Evolutionary conservation across 2,888 invertebrate species (phyloP).

Genomic region (Acleris laterana): DNA sequence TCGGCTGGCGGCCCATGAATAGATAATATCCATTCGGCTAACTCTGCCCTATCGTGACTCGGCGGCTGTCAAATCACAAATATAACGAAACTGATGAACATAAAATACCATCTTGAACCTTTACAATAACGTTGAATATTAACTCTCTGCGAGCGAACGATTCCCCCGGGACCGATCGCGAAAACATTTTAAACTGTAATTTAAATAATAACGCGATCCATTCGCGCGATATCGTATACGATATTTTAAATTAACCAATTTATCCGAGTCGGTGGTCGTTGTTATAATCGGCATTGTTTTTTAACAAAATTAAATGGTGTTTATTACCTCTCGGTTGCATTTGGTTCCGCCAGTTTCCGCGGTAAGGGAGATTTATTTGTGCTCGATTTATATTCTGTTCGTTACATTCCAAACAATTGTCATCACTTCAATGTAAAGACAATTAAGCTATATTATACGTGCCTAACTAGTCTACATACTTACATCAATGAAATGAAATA

Average conservation of each 20-base stretch:
- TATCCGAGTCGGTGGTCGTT: not conserved
- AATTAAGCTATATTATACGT: no score
- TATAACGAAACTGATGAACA: constrained; percentile 38
- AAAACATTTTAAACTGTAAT: constrained; percentile 15
- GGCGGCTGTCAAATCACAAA: constrained; percentile 63
- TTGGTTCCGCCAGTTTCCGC: not conserved
- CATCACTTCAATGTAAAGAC: no score
- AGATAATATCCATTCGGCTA: constrained; percentile 77
- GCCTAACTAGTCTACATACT: no score
- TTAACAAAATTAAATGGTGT: not conserved
- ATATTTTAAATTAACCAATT: constrained; percentile 13
- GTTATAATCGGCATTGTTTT: not conserved
- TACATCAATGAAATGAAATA: no score
- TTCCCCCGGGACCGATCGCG: constrained; percentile 2
- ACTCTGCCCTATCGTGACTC: constrained; percentile 73
- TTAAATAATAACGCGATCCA: constrained; percentile 20
- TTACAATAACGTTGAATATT: constrained; percentile 7
- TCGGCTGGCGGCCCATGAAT: constrained; percentile 71
- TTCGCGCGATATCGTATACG: constrained; percentile 12
- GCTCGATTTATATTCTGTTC: not conserved
- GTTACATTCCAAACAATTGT: not conserved
- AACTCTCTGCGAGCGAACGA: not conserved
- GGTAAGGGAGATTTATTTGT: not conserved
- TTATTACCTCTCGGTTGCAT: not conserved
- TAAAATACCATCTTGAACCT: not conserved